These are phyloP conservation scores for Oreochromis grahami DNA, from an alignment of 2,797 vertebrate genomes.

Conservation along the genomic window DNA sequence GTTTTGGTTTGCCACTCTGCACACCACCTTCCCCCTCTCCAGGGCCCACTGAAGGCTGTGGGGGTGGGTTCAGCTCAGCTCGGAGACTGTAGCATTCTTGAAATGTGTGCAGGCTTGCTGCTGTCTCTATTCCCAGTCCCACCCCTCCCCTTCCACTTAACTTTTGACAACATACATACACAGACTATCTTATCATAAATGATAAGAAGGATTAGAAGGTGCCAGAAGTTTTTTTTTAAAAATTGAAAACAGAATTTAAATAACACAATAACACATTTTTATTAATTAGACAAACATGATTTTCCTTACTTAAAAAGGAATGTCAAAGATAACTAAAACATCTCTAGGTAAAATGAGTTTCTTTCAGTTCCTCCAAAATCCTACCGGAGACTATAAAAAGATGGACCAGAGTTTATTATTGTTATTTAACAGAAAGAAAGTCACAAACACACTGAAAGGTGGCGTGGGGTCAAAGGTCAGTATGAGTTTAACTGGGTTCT, in stretches of 20 bases:
- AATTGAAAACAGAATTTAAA: background rate
- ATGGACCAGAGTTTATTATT: background rate
- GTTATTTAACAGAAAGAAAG: background rate
- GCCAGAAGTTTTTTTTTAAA: rapidly evolving
- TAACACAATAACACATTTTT: background rate
- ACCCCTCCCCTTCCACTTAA: background rate
- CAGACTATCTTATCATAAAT: conserved; percentile 12
- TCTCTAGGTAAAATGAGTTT: background rate
- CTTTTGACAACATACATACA: background rate
- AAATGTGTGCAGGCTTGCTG: conserved; percentile 44
- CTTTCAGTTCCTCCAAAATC: background rate
- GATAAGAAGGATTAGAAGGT: background rate
- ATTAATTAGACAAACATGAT: background rate
- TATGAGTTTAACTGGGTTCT: background rate
- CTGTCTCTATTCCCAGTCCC: background rate
- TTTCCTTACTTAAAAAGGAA: background rate
- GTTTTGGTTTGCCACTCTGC: background rate
- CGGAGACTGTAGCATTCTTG: conserved; percentile 52
- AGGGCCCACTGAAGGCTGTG: background rate
- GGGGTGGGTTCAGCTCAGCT: conserved; percentile 5
- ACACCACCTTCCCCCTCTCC: background rate
- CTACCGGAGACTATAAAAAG: background rate
- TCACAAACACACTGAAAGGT: background rate
- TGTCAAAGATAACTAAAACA: background rate
- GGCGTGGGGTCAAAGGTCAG: background rate